Base-by-base conservation (phyloP, 1,140 invertebrate species). In the Apis cerana region DNA sequence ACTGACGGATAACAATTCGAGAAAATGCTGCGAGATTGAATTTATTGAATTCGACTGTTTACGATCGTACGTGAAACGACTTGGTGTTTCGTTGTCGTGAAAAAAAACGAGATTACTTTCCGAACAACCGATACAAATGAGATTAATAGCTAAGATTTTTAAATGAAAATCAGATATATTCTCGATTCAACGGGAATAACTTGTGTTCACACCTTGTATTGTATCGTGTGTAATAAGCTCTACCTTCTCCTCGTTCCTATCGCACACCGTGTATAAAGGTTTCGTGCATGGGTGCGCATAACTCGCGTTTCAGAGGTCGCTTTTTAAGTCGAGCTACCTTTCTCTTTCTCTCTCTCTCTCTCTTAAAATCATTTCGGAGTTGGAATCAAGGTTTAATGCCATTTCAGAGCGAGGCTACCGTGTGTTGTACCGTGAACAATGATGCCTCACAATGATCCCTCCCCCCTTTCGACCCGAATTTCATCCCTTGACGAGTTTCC, bases 361-460 rank as follows among this genome's bases (percentile, higher is more conserved):
- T 74, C 48, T 71, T 43, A 43, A 71, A 90, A 91, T 90, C 80
- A 89, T 90, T 85, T 82, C 68, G 64, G 61, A 90, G 89, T 89
- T 89, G 89, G 87, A 89, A 90, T 88, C 88, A 89, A 80, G 78
- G 68, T 52, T 79, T 88, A 86, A 88, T 89, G 82, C 83, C 52
- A 87, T 85, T 85, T 72, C 75, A 43, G 64, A 61, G 43, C 23
- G 27, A 52, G 69, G 84, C 80, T 86, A 85, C 81, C 85, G 85
- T 69, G 85, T 69, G 33, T 43, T 43, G 65, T 72, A 85, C 52
- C 43, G 77, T 23, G 83, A 90, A 91, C 86, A 90, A 90, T 90
- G 58, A 43, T 17, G 3, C 58, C 13, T 27, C 72, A 89, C 83
- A 86, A 91, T 89, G 84, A 85, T 83, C 85, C 75, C 33, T 43